Conservation (phyloP, 2,888 invertebrate species). For the Lamellibrachia satsuma region DNA sequence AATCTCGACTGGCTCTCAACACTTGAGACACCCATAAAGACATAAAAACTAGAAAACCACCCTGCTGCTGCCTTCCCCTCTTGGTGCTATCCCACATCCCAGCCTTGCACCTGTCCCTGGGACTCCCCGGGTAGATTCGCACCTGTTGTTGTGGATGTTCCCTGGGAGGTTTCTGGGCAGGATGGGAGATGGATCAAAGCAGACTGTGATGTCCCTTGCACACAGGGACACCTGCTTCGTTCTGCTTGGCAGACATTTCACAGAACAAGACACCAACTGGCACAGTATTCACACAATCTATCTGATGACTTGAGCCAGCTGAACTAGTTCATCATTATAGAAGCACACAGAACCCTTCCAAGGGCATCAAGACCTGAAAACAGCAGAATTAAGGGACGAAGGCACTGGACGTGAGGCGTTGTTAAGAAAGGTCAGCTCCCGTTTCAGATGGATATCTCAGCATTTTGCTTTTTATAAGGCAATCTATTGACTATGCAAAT, state of each 20-base stretch:
- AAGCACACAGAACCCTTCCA: background rate
- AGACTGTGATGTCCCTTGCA: background rate
- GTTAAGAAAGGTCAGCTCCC: background rate
- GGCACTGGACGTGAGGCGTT: background rate
- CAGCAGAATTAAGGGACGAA: background rate
- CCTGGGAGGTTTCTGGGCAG: background rate
- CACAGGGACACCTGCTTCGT: background rate
- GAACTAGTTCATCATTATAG: background rate
- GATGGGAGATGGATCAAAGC: background rate
- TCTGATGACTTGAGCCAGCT: background rate
- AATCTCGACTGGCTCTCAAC: background rate
- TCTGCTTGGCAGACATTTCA: background rate
- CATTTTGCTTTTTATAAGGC: background rate
- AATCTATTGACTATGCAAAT: background rate
- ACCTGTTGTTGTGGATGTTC: slow-evolving; percentile 3
- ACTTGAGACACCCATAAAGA: background rate
- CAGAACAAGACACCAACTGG: background rate
- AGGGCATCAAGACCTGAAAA: background rate
- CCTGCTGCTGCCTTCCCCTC: background rate
- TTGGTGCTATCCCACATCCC: background rate
- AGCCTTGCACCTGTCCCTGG: background rate
- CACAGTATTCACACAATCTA: background rate
- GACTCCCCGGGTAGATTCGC: background rate
- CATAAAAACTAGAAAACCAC: background rate
- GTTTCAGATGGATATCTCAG: background rate